Conservation (phyloP, 2,888 invertebrate genomes). For the Carpatolechia fugitivella region DNA sequence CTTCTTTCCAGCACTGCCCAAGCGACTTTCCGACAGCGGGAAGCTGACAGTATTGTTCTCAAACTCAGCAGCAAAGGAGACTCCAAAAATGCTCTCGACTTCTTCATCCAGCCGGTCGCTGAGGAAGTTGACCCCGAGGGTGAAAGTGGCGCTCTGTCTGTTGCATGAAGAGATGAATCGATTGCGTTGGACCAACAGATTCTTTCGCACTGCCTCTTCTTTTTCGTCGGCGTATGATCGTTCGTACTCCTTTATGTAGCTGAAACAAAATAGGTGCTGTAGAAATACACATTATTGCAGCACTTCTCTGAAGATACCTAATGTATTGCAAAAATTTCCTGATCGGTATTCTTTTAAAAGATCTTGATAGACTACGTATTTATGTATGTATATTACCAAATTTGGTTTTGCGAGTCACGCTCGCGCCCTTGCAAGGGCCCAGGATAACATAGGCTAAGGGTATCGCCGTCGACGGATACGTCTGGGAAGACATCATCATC, state of each 20-base stretch:
- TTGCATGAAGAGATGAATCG: slow-evolving; percentile 56
- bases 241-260: slow-evolving; percentile 25
- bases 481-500: no score
- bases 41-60: not conserved
- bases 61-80: slow-evolving; percentile 30
- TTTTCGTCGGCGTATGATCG: slow-evolving; percentile 47
- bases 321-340: no score
- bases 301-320: not conserved
- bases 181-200: slow-evolving; percentile 44
- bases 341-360: no score
- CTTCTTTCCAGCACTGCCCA: slow-evolving; percentile 35
- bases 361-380: no score
- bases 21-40: slow-evolving; percentile 39
- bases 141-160: slow-evolving; percentile 55
- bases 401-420: no score
- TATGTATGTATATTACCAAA: no score
- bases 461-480: no score
- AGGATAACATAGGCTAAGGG: no score
- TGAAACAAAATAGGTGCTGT: not conserved
- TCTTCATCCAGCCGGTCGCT: slow-evolving; percentile 52
- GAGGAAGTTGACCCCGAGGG: slow-evolving; percentile 47
- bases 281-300: not conserved
- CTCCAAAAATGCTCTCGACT: slow-evolving; percentile 42
- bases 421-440: no score
- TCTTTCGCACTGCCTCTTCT: slow-evolving; percentile 61